phyloP scores from a whole-genome alignment of 2,888 invertebrate species.

The Rotaria macrura region DNA sequence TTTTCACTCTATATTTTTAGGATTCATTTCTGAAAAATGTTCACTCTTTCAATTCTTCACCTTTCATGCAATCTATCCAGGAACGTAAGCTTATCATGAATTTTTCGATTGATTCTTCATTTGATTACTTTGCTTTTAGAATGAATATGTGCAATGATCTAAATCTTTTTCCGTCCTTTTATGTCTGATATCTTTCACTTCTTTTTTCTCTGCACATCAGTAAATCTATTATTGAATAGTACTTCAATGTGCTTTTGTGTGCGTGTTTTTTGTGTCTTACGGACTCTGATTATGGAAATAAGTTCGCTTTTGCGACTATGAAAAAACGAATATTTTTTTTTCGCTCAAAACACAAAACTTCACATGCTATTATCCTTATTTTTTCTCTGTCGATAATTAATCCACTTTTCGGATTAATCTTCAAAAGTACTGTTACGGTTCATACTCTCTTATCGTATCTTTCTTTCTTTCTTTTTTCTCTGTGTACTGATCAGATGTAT shows the following conservation, averaged over 20 bases:
- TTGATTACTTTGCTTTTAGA: neutral
- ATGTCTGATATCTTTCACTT: neutral
- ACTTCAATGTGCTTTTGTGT: neutral
- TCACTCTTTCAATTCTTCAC: neutral
- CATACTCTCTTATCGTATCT: neutral
- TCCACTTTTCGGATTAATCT: neutral
- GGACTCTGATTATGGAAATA: neutral
- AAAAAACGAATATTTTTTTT: neutral
- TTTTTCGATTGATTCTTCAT: neutral
- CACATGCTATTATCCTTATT: neutral
- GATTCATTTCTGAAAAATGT: neutral
- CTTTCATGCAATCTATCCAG: neutral
- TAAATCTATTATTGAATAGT: neutral
- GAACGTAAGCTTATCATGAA: neutral
- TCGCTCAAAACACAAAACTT: neutral
- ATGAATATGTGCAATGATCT: neutral
- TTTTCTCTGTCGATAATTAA: neutral
- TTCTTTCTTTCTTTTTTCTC: neutral
- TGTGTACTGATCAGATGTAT: neutral
- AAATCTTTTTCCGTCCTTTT: neutral
- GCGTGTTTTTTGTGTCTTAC: neutral
- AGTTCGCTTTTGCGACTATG: neutral
- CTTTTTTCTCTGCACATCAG: neutral
- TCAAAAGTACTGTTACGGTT: neutral
- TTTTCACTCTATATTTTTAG: neutral